phyloP scores from a whole-genome alignment of 2,888 invertebrate species.

The Parthenolecanium corni region DNA sequence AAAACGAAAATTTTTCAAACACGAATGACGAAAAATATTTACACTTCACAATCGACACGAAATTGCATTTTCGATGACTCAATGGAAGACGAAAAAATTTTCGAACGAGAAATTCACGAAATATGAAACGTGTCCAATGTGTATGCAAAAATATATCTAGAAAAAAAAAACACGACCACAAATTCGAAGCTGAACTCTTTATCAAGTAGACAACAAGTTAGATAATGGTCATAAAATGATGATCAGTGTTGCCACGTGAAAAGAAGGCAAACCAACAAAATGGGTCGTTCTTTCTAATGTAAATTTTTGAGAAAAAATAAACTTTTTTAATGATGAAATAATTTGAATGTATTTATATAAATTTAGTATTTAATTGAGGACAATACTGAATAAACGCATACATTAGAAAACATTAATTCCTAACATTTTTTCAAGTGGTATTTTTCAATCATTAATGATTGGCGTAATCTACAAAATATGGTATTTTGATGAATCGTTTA shows the following conservation, averaged over 20 bases:
- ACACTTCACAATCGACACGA: neutral
- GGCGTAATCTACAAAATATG: neutral
- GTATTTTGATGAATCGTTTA: neutral
- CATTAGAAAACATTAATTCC: no score
- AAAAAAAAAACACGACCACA: neutral
- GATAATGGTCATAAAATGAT: neutral
- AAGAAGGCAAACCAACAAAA: neutral
- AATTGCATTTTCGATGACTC: neutral
- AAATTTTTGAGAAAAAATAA: no score
- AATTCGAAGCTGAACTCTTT: neutral
- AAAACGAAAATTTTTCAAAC: neutral
- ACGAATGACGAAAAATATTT: neutral
- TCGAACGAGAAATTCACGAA: neutral
- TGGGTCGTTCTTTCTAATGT: neutral
- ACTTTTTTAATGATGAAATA: no score
- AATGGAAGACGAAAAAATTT: neutral
- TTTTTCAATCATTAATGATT: neutral
- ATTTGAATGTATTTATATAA: no score
- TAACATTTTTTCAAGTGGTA: no score
- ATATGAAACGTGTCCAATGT: neutral
- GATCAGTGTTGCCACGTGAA: neutral
- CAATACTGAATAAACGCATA: no score
- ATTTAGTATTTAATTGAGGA: no score
- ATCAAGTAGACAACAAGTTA: slow-evolving; percentile 8
- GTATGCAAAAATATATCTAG: no score